Conservation (phyloP, 2,888 invertebrate species). For the Cremastinae sp. region DNA sequence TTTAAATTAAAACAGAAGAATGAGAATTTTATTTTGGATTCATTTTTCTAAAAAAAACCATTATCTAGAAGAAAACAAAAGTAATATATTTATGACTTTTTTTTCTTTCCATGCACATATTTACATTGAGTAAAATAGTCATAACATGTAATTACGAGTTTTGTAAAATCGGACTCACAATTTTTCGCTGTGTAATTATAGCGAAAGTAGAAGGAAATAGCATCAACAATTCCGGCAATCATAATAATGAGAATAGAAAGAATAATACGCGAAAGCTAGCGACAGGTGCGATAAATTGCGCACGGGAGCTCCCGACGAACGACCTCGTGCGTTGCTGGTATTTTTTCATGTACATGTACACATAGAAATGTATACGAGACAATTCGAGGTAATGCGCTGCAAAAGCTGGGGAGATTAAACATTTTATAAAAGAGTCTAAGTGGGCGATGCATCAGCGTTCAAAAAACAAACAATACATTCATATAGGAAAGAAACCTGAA, state of each 20-base stretch:
- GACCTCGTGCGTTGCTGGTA: neutral
- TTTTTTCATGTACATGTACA: too few relatives aligned
- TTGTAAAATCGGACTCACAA: conserved; percentile 13
- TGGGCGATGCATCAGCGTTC: neutral
- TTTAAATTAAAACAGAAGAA: too few relatives aligned
- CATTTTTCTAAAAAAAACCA: too few relatives aligned
- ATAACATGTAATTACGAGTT: conserved; percentile 3
- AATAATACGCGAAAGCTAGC: conserved; percentile 17
- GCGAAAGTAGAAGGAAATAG: conserved; percentile 17
- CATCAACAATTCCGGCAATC: conserved; percentile 2
- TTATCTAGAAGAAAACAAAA: too few relatives aligned
- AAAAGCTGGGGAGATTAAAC: conserved; percentile 36
- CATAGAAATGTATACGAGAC: too few relatives aligned
- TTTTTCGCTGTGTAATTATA: conserved; percentile 45
- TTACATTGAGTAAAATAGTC: too few relatives aligned
- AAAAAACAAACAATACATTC: too few relatives aligned
- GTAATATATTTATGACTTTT: too few relatives aligned
- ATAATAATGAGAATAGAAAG: conserved; percentile 8
- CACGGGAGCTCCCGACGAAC: conserved; percentile 19
- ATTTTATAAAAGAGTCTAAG: conserved; percentile 19
- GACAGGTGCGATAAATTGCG: conserved; percentile 49
- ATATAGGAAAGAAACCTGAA: neutral
- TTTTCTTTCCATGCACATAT: too few relatives aligned
- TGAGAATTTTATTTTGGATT: too few relatives aligned
- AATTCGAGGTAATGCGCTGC: conserved; percentile 20